Percentiles rank a stretch among this genome's conserved stretches.
phyloP scores from a whole-genome alignment of 1,140 invertebrate species.

The Polypedilum vanderplanki region DNA sequence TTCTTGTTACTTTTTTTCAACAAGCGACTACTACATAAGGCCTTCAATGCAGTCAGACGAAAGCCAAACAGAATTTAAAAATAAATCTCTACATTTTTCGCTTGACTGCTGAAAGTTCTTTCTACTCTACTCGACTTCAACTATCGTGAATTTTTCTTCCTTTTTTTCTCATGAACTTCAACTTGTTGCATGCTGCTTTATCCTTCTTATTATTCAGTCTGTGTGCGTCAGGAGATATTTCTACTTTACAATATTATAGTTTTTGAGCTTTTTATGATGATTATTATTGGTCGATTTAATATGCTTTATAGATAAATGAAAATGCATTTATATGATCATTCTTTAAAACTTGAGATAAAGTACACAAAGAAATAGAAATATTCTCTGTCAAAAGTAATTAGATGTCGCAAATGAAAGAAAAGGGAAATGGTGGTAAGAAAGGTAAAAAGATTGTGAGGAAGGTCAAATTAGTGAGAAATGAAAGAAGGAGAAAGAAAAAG shows the following conservation, averaged over 20 bases:
- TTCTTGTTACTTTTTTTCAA: no score
- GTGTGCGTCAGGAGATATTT: background rate
- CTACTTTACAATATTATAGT: background rate
- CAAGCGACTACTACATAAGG: background rate
- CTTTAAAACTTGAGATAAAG: no score
- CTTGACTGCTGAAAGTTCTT: background rate
- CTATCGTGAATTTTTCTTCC: background rate
- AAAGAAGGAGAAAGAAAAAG: background rate
- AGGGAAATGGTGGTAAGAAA: background rate
- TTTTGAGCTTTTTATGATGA: background rate
- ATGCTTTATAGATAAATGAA: background rate
- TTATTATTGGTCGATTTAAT: background rate
- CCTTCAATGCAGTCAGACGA: background rate
- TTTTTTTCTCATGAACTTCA: background rate
- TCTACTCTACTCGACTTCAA: background rate
- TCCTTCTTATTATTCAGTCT: constrained; percentile 12
- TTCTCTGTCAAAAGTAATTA: background rate
- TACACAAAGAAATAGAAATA: background rate
- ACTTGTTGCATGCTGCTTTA: background rate
- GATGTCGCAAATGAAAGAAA: background rate
- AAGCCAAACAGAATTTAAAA: background rate
- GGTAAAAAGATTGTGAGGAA: background rate
- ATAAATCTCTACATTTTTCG: background rate
- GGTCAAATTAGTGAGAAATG: background rate
- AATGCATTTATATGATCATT: no score